A percentile compares a stretch with the other conserved stretches of the same genome.
phyloP scores from a whole-genome alignment of 2,797 vertebrate genomes.

The Pseudomugil tenellus region DNA sequence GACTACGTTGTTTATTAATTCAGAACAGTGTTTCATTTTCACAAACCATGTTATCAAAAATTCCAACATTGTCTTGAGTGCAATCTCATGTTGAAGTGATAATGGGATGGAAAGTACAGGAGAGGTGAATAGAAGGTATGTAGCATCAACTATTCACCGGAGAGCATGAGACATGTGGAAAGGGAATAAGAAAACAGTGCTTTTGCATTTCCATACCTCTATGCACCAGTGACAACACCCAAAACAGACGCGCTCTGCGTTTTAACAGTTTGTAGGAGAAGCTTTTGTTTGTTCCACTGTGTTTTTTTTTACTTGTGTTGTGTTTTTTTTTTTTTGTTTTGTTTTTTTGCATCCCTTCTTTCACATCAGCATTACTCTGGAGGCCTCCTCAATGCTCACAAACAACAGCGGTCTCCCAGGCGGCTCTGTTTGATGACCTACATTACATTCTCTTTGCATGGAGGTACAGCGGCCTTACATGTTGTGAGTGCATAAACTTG shows the following conservation, averaged over 20 bases:
- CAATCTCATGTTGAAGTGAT: slow-evolving; percentile 82
- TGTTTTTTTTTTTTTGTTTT: slow-evolving; percentile 37
- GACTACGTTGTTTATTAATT: slow-evolving; percentile 86
- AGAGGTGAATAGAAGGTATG: slow-evolving; percentile 67
- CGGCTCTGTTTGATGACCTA: slow-evolving; percentile 81
- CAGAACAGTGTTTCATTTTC: slow-evolving; percentile 84
- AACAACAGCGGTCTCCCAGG: slow-evolving; percentile 75
- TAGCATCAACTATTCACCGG: slow-evolving; percentile 83
- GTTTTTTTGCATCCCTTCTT: slow-evolving; percentile 56
- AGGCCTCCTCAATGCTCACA: slow-evolving; percentile 66
- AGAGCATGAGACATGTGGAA: slow-evolving; percentile 64
- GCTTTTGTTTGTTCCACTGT: slow-evolving; percentile 83
- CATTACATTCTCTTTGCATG: slow-evolving; percentile 81
- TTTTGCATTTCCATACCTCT: slow-evolving; percentile 68
- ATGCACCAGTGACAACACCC: slow-evolving; percentile 70
- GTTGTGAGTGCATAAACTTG: slow-evolving; percentile 74
- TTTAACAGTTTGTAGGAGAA: slow-evolving; percentile 81
- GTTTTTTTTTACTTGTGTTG: slow-evolving; percentile 10
- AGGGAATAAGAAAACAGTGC: slow-evolving; percentile 62
- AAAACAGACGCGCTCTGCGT: slow-evolving; percentile 69
- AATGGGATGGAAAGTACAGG: slow-evolving; percentile 77
- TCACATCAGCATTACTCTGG: slow-evolving; percentile 69
- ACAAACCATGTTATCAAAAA: slow-evolving; percentile 85
- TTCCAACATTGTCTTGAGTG: slow-evolving; percentile 85
- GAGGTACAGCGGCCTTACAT: slow-evolving; percentile 73